Conservation (phyloP, 2,797 vertebrate species). For the Gymnoscopelus braueri region DNA sequence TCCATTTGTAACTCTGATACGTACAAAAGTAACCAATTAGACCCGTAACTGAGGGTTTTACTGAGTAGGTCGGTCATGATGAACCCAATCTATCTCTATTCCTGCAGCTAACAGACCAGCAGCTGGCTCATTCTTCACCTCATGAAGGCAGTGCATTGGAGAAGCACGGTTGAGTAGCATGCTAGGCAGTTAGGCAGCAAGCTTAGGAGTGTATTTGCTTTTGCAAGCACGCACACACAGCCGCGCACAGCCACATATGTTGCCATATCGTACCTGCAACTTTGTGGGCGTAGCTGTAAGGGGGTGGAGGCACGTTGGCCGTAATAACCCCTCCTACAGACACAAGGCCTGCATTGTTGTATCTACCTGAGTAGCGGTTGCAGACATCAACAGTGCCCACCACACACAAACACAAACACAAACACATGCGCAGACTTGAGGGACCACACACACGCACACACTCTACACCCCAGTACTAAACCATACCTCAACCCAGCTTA, state of each 20-base stretch:
- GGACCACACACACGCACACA: constrained; percentile 14
- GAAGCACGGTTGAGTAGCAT: constrained; percentile 72
- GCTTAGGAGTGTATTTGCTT: constrained; percentile 45
- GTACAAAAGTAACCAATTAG: too few relatives aligned
- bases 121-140: constrained; percentile 34
- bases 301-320: constrained; percentile 88
- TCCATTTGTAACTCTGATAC: too few relatives aligned
- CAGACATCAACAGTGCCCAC: constrained; percentile 72
- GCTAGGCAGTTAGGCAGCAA: constrained; percentile 72
- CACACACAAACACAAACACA: constrained; percentile 23
- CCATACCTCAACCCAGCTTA: constrained; percentile 30
- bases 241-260: constrained; percentile 16
- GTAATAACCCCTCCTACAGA: constrained; percentile 92
- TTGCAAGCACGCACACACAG: constrained; percentile 25
- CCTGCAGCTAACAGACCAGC: not conserved
- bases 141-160: constrained; percentile 43
- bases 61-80: too few relatives aligned
- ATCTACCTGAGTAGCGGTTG: constrained; percentile 90
- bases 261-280: constrained; percentile 80
- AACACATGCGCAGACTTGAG: constrained; percentile 6
- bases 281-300: constrained; percentile 87
- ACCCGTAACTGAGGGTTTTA: too few relatives aligned
- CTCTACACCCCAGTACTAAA: constrained; percentile 10
- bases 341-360: constrained; percentile 95
- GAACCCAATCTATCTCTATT: constrained; percentile 16